Base-by-base conservation (phyloP, 2,797 vertebrate species). In the Melanotaenia nigrans region DNA sequence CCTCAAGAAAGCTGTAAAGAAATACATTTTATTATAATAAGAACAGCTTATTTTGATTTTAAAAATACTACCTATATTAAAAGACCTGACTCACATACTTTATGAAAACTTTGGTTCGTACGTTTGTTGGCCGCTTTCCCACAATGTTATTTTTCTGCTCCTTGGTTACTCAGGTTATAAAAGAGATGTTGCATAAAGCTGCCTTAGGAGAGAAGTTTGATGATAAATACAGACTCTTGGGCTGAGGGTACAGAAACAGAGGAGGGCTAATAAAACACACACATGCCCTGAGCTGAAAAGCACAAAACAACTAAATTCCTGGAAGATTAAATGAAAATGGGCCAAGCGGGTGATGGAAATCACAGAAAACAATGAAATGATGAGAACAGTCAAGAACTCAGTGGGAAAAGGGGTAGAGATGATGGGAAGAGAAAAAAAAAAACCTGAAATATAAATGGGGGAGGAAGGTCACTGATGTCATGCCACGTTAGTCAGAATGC, bases 141-240 rank as follows among this genome's bases (percentile, higher is more conserved):
- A 87, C 82, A 66, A 51, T 73, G 55, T 84, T 77, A 24, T 79
- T 75, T 84, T 71, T 77, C 58, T 83, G 62, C 55, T 68, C 66
- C 35, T 35, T 40, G 45, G 73, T 73, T 81, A 63, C 61, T 87
- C 65, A 77, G 73, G 66, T 85, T 87, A 86, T 86, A 77, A 90
- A 89, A 91, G 68, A 83, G 24, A 71, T 62, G 79, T 93, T 93
- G 83, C 73, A 40, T 87, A 91, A 91, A 84, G 38, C 20, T 35
- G 67, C 80, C 80, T 83, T 65, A 28, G 76, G 79, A 75, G 79
- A 65, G 56, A 73, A 30, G 66, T 75, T 65, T 81, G 74, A 88
- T 77, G 83, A 78, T 84, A 76, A 79, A 90, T 75, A 67, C 75
- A 57, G 64, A 77, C 56, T 65, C 62, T 55, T 56, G 25, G 51